Base-by-base conservation (phyloP, 1,140 invertebrate genomes). In the Drosophila nebulosa region DNA sequence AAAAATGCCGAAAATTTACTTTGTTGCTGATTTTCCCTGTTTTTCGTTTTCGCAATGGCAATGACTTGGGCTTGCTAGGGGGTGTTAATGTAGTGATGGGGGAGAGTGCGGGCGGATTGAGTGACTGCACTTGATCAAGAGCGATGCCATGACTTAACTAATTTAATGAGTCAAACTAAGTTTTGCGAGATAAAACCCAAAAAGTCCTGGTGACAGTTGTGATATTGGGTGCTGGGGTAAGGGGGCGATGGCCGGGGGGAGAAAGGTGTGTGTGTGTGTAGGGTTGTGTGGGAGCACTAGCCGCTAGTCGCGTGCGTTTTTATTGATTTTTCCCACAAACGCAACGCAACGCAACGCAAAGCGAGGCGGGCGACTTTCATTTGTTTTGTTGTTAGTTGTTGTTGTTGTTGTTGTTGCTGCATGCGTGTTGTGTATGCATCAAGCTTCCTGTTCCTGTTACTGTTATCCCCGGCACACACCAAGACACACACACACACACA, bases 261-360 rank as follows among this genome's bases (percentile, higher is more conserved):
- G n/a, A n/a, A n/a, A n/a, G n/a, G n/a, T n/a, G n/a, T n/a, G n/a
- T n/a, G n/a, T n/a, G n/a, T n/a, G 22, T 30, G 7, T 30, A 9
- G 7, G 6, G 2, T 0, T 42, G n/a, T 7, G 55, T 22, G 42
- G 14, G 27, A 42, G 73, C 26, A 22, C 12, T 27, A 30, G 51
- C 36, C 46, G 57, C 63, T 69, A 56, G 62, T 83, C 64, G 72
- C 77, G 67, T 74, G 68, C 80, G 73, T 85, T 74, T 70, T 76
- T 84, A 84, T 84, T 86, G 80, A 84, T 84, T 84, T 85, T 84
- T 84, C 81, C 76, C 72, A 67, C 62, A 72, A 24, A 39, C 39
- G 35, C 67, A 68, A n/a, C n/a, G n/a, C n/a, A n/a, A n/a, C n/a
- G n/a, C n/a, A n/a, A n/a, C n/a, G n/a, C n/a, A n/a, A n/a, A n/a